Conservation (phyloP, 2,888 invertebrate species). For the Plusia festucae region DNA sequence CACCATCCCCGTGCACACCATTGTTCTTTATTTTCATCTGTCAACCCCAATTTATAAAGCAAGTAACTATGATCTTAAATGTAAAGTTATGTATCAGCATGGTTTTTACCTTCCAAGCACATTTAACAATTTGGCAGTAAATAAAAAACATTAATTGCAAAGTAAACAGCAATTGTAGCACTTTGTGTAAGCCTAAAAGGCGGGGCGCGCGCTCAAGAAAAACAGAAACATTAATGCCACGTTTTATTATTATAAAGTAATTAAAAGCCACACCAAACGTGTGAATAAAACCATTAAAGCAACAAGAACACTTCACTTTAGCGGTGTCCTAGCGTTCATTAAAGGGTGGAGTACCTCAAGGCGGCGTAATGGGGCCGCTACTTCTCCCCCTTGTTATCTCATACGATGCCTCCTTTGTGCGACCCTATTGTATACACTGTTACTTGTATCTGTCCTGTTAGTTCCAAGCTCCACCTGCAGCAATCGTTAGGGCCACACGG, state of each 20-base stretch:
- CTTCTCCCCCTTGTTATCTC: slow-evolving; percentile 82
- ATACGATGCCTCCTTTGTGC: slow-evolving; percentile 80
- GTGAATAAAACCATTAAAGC: slow-evolving; percentile 67
- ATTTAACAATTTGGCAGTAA: slow-evolving; percentile 6
- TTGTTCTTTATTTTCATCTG: slow-evolving; percentile 56
- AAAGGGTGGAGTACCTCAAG: slow-evolving; percentile 74
- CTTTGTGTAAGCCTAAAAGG: slow-evolving; percentile 11
- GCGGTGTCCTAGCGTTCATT: slow-evolving; percentile 73
- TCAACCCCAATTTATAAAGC: slow-evolving; percentile 53
- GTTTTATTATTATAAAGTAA: slow-evolving; percentile 51
- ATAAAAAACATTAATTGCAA: background rate
- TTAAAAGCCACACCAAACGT: slow-evolving; percentile 64
- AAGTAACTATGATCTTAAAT: slow-evolving; percentile 23
- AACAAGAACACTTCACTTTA: slow-evolving; percentile 70
- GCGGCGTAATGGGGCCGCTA: slow-evolving; percentile 80
- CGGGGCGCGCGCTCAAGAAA: slow-evolving; percentile 20
- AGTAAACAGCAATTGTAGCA: background rate
- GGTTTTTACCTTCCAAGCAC: background rate
- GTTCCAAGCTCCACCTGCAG: slow-evolving; percentile 71
- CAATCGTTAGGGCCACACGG: slow-evolving; percentile 73
- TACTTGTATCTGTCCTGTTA: slow-evolving; percentile 67
- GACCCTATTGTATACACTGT: slow-evolving; percentile 64
- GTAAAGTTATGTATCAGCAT: slow-evolving; percentile 11
- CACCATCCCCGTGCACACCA: slow-evolving; percentile 44
- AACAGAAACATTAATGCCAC: slow-evolving; percentile 36